Evolutionary conservation across 2,888 invertebrate genomes (phyloP), one percentile per base, ranked within the genome.

Genomic region (Caenorhabditis afra): DNA sequence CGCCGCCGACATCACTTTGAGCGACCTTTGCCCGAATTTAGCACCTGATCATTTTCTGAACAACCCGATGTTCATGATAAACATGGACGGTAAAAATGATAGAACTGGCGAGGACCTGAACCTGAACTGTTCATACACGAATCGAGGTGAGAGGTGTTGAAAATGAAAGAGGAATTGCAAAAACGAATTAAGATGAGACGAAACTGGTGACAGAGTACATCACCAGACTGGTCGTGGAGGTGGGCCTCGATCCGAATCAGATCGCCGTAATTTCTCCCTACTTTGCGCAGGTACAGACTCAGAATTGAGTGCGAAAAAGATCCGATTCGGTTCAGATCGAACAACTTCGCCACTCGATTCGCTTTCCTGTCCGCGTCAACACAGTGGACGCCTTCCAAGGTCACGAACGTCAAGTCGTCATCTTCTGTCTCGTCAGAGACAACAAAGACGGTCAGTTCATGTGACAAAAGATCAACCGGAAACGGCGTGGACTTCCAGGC

Each of bases 341-440:
- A 22, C 18, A 52, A 44, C 5, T 79, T 2, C 67, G 74, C 29
- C 3, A 3, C 4, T 44, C 39, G 22, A 58, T 79, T 18, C 45
- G 52, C 4, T 68, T 62, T 39, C 53, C 39, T 0, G 75, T 79
- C 14, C 61, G 57, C n/a, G 62, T 79, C 14, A 79, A 75, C 22
- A 70, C 79, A n/a, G 82, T 81, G 1, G 82, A 82, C 41, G 82
- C 68, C 3, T 84, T 83, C 49, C 82, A 85, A 75, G 86, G 86
- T 10, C 82, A 84, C n/a, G 83, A 86, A 62, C 61, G 66, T 16
- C 79, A 86, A 50, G 74, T 86, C 37, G 74, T 86, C 52, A 59
- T 86, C 22, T 86, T 86, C 52, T 79, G 81, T 16, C 44, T 82
- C 16, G 86, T 86, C 18, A 65, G 86, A 44, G 75, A 83, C 39